A percentile compares a stretch with the other conserved stretches of the same genome.
Evolutionary conservation across 2,888 invertebrate genomes (phyloP).

Genomic region (Subacronicta megacephala): DNA sequence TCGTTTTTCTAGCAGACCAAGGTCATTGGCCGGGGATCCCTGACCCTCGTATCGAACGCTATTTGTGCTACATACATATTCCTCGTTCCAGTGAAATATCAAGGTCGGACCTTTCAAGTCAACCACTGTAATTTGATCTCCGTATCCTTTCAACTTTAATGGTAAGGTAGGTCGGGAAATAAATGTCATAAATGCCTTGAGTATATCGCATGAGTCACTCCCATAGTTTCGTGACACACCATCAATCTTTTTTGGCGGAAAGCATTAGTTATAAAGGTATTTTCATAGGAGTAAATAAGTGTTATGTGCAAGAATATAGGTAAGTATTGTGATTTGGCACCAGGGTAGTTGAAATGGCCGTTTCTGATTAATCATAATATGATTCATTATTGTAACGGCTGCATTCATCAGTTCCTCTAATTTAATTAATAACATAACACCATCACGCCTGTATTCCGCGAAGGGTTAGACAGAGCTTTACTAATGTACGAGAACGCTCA

Average conservation of each 20-base stretch:
- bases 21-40: constrained; percentile 31
- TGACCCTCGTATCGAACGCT: constrained; percentile 25
- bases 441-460: too few relatives aligned
- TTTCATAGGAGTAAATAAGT: neutral
- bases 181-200: neutral
- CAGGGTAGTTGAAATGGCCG: too few relatives aligned
- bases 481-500: too few relatives aligned
- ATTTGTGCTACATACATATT: constrained; percentile 8
- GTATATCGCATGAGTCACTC: constrained; percentile 30
- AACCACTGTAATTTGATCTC: constrained; percentile 13
- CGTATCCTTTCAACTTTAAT: neutral
- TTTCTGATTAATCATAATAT: too few relatives aligned
- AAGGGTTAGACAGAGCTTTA: too few relatives aligned
- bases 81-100: constrained; percentile 19
- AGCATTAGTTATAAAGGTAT: constrained; percentile 20
- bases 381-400: too few relatives aligned
- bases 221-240: constrained; percentile 35
- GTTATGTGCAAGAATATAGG: too few relatives aligned
- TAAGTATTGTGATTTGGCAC: too few relatives aligned
- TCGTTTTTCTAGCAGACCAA: constrained; percentile 5
- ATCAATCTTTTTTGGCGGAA: constrained; percentile 43
- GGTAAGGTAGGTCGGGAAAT: constrained; percentile 4
- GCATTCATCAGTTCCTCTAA: too few relatives aligned
- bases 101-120: constrained; percentile 17
- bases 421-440: too few relatives aligned